A percentile compares a stretch with the other conserved stretches of the same genome.
phyloP scores from a whole-genome alignment of 2,888 invertebrate genomes.

The Griposia aprilina region DNA sequence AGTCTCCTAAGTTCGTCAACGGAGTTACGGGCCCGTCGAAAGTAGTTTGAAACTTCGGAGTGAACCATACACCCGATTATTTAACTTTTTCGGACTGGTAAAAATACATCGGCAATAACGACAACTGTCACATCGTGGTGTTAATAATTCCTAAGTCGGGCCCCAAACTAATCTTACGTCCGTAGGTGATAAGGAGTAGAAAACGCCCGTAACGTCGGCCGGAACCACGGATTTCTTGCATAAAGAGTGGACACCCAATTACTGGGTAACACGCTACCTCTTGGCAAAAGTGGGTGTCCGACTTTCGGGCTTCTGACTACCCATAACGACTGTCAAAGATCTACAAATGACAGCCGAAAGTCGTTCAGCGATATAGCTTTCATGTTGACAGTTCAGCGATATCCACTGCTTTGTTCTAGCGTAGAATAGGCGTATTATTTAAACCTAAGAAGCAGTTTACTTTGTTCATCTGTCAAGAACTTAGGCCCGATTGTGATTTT shows the following conservation, averaged over 20 bases:
- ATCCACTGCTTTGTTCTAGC: not conserved
- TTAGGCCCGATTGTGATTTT: not conserved
- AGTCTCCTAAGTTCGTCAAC: too few species aligned
- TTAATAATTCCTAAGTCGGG: too few species aligned
- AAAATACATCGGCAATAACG: too few species aligned
- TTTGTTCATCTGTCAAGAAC: not conserved
- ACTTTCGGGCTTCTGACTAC: not conserved
- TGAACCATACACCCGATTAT: too few species aligned
- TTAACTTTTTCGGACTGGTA: too few species aligned
- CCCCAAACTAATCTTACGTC: too few species aligned
- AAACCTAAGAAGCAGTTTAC: not conserved
- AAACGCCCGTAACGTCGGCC: too few species aligned
- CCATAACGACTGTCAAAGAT: not conserved
- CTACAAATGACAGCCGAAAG: not conserved
- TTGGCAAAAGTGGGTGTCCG: not conserved
- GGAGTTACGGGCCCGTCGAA: too few species aligned
- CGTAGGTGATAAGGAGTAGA: too few species aligned
- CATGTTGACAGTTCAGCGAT: not conserved
- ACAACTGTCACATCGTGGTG: too few species aligned
- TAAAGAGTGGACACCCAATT: not conserved
- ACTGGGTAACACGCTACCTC: not conserved
- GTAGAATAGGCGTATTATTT: not conserved
- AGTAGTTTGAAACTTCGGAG: too few species aligned
- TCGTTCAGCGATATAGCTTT: not conserved
- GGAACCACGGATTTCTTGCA: too few species aligned